These are phyloP conservation scores for Oncorhynchus nerka DNA, from an alignment of 2,113 vertebrate genomes.

Conservation along the genomic window DNA sequence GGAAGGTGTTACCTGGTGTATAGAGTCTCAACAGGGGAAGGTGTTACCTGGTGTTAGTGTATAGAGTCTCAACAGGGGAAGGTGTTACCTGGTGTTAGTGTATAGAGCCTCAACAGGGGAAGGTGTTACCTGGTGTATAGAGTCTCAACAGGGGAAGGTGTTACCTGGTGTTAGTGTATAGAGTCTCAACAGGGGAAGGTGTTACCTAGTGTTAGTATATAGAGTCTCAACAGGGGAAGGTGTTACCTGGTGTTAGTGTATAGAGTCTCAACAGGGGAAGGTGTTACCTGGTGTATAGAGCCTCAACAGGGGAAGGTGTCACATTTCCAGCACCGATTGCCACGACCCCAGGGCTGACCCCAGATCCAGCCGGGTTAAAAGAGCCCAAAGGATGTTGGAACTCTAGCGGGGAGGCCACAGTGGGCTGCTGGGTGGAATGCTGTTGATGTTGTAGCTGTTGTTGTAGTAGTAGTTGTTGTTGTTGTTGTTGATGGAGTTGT, in stretches of 20 bases:
- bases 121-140: background rate
- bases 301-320: constrained; percentile 76
- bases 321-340: constrained; percentile 59
- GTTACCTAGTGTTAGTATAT: constrained; percentile 57
- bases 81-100: background rate
- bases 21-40: too few species aligned
- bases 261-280: too few species aligned
- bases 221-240: constrained; percentile 78
- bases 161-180: constrained; percentile 69
- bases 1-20: too few species aligned
- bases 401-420: constrained; percentile 84
- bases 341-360: constrained; percentile 15
- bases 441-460: constrained; percentile 73
- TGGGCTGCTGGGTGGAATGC: constrained; percentile 75
- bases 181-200: constrained; percentile 78
- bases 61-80: too few species aligned
- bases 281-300: constrained; percentile 71
- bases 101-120: constrained; percentile 72
- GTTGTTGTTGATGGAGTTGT: constrained; percentile 47
- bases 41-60: constrained; percentile 43
- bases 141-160: too few species aligned
- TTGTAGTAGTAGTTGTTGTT: constrained; percentile 53
- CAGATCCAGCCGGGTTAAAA: constrained; percentile 72
- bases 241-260: constrained; percentile 61
- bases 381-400: constrained; percentile 80